Evolutionary conservation across 1,140 invertebrate species (phyloP), one percentile per base, ranked within the genome.

Genomic region (Drosophila kohkoa): DNA sequence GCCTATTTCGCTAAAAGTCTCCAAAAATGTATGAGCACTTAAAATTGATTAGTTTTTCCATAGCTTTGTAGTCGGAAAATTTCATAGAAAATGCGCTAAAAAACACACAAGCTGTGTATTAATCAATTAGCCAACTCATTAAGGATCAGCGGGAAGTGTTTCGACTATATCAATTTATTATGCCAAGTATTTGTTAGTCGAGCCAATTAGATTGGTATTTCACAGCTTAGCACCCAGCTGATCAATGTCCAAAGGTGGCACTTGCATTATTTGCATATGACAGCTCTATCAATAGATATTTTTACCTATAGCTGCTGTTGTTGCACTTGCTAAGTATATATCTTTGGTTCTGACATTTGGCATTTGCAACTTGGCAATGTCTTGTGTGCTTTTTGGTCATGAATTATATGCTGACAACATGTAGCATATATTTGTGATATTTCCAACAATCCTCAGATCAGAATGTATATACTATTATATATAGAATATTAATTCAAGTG

Each of bases 331-430:
- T 20, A 20, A 10, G 10, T n/a, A 54, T 62, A 43, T 46, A n/a
- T 59, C 10, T 59, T 4, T 30, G 16, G 10, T 28, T 25, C 35
- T 32, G 72, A 62, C 76, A 46, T 79, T 79, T 79, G 76, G 30
- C 73, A 79, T 79, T 79, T 71, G 15, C 1, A 8, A 51, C 32
- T 79, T 78, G 76, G 76, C 76, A 78, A 46, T 46, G 52, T 58
- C 43, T 43, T 28, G 28, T 38, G 62, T 54, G 46, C 13, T 72
- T 65, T 25, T 52, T 4, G 8, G 45, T 10, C 46, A 66, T 66
- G 38, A 66, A 25, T 58, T 52, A 72, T 57, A 35, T 57, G 60
- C 41, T 41, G 46, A 38, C 11, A 51, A 35, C 10, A 62, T 49
- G 35, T 62, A 49, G 28, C 16, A 35, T 32, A 62, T 48, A 62